Conservation (phyloP, 2,888 invertebrate species). For the Bellardia pandia region DNA sequence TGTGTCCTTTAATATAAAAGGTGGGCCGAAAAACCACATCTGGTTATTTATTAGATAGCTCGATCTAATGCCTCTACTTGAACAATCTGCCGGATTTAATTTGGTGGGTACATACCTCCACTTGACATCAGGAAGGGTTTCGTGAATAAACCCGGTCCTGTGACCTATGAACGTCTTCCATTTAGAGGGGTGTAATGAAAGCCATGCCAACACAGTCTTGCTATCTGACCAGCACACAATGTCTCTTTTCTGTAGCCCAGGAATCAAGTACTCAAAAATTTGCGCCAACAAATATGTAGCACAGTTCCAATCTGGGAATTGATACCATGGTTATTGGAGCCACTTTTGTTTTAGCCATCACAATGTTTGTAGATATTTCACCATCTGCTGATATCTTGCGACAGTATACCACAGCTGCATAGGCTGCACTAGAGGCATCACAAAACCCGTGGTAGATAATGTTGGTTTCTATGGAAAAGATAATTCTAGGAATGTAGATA, state of each 20-base stretch:
- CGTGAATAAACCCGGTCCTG: conserved; percentile 28
- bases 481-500: conserved; percentile 36
- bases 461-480: conserved; percentile 33
- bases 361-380: conserved; percentile 23
- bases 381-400: conserved; percentile 34
- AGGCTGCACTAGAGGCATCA: conserved; percentile 43
- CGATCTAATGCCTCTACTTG: conserved; percentile 38
- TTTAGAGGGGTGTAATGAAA: conserved; percentile 31
- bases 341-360: conserved; percentile 48
- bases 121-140: conserved; percentile 37
- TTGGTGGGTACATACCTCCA: conserved; percentile 58
- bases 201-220: conserved; percentile 50
- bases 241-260: background rate
- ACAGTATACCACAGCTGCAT: conserved; percentile 48
- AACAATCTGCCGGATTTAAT: conserved; percentile 47
- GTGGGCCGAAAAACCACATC: conserved; percentile 42
- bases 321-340: conserved; percentile 41
- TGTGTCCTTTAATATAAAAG: background rate
- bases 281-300: conserved; percentile 30
- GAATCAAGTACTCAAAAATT: conserved; percentile 29
- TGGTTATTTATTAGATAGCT: conserved; percentile 12
- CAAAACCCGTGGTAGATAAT: conserved; percentile 39
- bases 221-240: conserved; percentile 50
- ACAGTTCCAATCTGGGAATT: conserved; percentile 36
- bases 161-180: conserved; percentile 47